Percentiles rank a stretch among this genome's conserved stretches.
Evolutionary conservation across 2,797 vertebrate genomes (phyloP).

Genomic region (Synanceia verrucosa): DNA sequence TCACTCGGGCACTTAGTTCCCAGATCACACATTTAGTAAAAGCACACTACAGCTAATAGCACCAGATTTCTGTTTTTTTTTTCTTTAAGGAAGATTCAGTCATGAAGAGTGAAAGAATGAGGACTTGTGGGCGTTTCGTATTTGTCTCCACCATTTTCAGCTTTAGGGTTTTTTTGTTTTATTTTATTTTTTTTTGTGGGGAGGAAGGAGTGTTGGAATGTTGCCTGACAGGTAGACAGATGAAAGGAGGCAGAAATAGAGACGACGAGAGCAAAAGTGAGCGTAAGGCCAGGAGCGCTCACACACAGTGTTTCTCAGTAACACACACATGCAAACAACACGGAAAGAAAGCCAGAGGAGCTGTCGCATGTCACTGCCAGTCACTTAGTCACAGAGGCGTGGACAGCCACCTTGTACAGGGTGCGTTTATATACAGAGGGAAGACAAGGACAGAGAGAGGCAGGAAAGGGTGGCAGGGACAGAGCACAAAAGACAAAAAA

Average conservation of each 20-base stretch:
- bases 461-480: background rate
- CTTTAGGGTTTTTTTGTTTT: conserved; percentile 22
- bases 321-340: conserved; percentile 11
- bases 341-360: conserved; percentile 24
- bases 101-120: conserved; percentile 55
- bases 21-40: conserved; percentile 2
- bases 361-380: conserved; percentile 65
- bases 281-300: conserved; percentile 42
- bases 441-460: conserved; percentile 41
- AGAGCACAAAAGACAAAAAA: conserved; percentile 24
- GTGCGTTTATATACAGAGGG: conserved; percentile 41
- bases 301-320: conserved; percentile 29
- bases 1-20: background rate
- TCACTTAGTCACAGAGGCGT: conserved; percentile 67
- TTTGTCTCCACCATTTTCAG: conserved; percentile 37
- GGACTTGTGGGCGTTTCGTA: conserved; percentile 34
- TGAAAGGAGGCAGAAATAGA: conserved; percentile 61
- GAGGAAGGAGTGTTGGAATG: conserved; percentile 20
- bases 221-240: conserved; percentile 54
- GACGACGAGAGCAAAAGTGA: conserved; percentile 63
- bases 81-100: background rate
- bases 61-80: background rate
- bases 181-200: conserved; percentile 5
- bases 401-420: conserved; percentile 59
- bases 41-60: background rate